phyloP scores from a whole-genome alignment of 2,888 invertebrate species.

The Rotaria magnacalcarata region DNA sequence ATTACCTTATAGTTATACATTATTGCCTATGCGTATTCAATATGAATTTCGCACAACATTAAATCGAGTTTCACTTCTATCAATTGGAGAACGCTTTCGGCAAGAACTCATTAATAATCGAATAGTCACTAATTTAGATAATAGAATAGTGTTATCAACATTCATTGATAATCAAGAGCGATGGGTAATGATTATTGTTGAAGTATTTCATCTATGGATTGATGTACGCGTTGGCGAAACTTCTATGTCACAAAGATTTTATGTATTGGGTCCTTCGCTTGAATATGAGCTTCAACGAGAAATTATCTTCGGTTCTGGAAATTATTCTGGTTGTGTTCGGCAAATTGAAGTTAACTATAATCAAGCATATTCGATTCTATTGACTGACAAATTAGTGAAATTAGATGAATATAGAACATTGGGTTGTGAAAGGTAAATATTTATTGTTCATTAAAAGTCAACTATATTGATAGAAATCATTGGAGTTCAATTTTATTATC shows the following conservation, averaged over 20 bases:
- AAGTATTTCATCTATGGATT: neutral
- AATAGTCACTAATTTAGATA: neutral
- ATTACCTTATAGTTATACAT: neutral
- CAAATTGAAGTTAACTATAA: neutral
- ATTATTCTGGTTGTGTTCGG: constrained; percentile 27
- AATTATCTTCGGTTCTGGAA: neutral
- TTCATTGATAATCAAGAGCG: neutral
- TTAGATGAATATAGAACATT: neutral
- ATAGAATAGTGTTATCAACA: neutral
- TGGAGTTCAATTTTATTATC: no score
- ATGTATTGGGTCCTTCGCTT: neutral
- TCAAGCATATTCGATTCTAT: neutral
- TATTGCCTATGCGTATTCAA: neutral
- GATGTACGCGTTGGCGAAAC: neutral
- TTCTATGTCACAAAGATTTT: constrained; percentile 6
- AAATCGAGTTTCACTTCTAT: neutral
- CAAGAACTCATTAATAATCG: neutral
- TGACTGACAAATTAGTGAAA: neutral
- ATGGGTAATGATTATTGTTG: constrained; percentile 13
- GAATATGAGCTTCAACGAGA: neutral
- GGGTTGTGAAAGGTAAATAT: constrained; percentile 19
- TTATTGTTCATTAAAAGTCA: no score
- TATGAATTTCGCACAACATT: constrained; percentile 30
- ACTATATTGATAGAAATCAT: no score
- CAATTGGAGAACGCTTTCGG: neutral